Base-by-base conservation (phyloP, 2,888 invertebrate genomes). In the Agrochola lychnidis region DNA sequence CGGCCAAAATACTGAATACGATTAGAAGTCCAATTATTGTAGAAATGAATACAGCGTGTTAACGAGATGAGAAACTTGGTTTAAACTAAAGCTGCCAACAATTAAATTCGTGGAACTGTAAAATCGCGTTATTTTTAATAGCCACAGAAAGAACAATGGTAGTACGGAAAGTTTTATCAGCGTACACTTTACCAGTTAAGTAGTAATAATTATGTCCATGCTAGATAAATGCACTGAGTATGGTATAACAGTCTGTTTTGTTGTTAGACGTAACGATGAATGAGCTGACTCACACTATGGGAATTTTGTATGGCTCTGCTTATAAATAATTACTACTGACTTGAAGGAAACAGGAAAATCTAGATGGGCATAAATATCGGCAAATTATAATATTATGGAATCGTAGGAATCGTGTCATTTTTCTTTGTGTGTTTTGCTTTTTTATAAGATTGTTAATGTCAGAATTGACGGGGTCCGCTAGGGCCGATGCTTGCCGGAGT, bases 301-400 rank as follows among this genome's bases (percentile, higher is more conserved):
- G 80, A 74, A 78, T 80, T 82, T 82, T 73, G 57, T 56, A 73
- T 62, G 45, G 57, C 48, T 53, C 62, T 62, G 63, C 45, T 73
- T 70, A 73, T 59, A 36, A 45, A 62, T 67, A 61, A 74, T 72
- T 71, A 48, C 36, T 56, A 61, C 59, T n/a, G 22, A 45, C 36
- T 53, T 19, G 64, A 63, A 73, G 66, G 77, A 82, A 83, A 83
- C 61, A 61, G 83, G 73, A 78, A 80, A 83, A 85, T 70, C 68
- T 77, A 77, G 66, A 66, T 59, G 70, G 36, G 19, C 22, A 56
- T 45, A 10, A 66, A 64, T 69, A 62, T 75, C 30, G 5, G 45
- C 22, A 45, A 30, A 61, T 67, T 36, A 73, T 70, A 70, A 56
- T 36, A 36, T 59, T 74, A 68, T 36, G 36, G 63, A 59, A 76